A percentile compares a stretch with the other conserved stretches of the same genome.
These are phyloP conservation scores for Eupeodes luniger DNA, from an alignment of 2,888 invertebrate genomes.

Conservation along the genomic window DNA sequence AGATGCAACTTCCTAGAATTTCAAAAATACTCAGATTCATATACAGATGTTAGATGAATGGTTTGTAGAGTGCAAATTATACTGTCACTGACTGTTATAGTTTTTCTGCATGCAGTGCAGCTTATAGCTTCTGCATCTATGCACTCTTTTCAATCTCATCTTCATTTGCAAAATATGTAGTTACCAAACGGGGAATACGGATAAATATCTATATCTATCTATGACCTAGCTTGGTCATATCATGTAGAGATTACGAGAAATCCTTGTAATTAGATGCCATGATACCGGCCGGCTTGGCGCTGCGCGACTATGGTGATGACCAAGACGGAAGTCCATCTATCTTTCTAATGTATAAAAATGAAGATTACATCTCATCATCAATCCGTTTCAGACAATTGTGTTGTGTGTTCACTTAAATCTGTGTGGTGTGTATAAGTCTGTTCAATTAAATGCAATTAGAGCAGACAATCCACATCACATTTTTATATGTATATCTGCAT, in stretches of 20 bases:
- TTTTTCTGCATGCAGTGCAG: neutral
- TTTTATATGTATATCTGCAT: conserved; percentile 51
- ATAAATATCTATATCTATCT: neutral
- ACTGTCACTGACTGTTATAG: conserved; percentile 71
- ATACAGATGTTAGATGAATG: conserved; percentile 44
- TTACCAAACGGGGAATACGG: neutral
- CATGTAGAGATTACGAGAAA: conserved; percentile 59
- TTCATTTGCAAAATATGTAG: conserved; percentile 13
- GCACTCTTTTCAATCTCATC: conserved; percentile 10
- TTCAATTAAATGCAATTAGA: conserved; percentile 76
- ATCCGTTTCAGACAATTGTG: conserved; percentile 74
- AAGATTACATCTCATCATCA: conserved; percentile 75
- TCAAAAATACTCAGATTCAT: neutral
- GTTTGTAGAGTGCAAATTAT: conserved; percentile 69
- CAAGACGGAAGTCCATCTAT: conserved; percentile 73
- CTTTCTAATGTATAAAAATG: conserved; percentile 41
- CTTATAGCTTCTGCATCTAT: conserved; percentile 19
- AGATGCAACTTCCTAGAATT: conserved; percentile 67
- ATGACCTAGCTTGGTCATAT: neutral
- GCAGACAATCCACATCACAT: conserved; percentile 58
- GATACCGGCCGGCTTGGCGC: conserved; percentile 39
- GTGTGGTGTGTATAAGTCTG: conserved; percentile 38
- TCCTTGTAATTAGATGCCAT: conserved; percentile 76
- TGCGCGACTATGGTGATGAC: conserved; percentile 3
- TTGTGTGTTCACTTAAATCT: neutral